These are phyloP conservation scores for Ectropis crepuscularia DNA, from an alignment of 2,888 invertebrate species.

Conservation along the genomic window DNA sequence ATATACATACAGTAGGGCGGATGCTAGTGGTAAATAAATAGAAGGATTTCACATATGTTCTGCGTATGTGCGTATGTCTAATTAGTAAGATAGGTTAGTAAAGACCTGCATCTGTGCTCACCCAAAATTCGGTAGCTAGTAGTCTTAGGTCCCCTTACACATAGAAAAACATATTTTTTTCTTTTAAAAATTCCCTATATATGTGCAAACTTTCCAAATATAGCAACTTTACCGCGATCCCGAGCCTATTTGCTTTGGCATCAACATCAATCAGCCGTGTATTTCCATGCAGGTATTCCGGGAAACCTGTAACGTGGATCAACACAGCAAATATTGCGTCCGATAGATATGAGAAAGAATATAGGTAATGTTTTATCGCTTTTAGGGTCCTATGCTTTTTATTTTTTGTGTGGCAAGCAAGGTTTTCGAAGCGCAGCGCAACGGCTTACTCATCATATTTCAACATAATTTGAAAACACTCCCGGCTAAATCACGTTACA, in stretches of 20 bases:
- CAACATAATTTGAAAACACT: too few relatives aligned
- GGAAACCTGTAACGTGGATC: conserved; percentile 16
- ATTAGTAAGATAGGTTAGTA: too few relatives aligned
- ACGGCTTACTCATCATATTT: too few relatives aligned
- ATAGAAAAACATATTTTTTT: too few relatives aligned
- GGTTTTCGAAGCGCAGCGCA: background rate
- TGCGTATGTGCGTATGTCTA: too few relatives aligned
- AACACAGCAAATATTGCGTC: conserved; percentile 11
- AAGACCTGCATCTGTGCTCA: too few relatives aligned
- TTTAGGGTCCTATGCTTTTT: background rate
- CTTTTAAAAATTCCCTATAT: background rate
- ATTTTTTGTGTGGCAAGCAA: background rate
- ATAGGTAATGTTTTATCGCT: background rate
- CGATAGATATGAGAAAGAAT: background rate
- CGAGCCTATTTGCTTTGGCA: conserved; percentile 25
- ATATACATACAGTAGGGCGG: too few relatives aligned
- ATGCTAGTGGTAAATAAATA: too few relatives aligned
- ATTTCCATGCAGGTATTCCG: conserved; percentile 26
- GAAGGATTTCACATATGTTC: too few relatives aligned
- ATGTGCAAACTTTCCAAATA: background rate
- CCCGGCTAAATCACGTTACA: too few relatives aligned
- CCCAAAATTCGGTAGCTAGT: too few relatives aligned
- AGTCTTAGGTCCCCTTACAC: too few relatives aligned
- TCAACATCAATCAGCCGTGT: conserved; percentile 14
- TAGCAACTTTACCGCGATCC: conserved; percentile 3